A percentile compares a stretch with the other conserved stretches of the same genome.
Conservation (phyloP, 1,140 invertebrate genomes). For the Trichonephila clavipes region DNA sequence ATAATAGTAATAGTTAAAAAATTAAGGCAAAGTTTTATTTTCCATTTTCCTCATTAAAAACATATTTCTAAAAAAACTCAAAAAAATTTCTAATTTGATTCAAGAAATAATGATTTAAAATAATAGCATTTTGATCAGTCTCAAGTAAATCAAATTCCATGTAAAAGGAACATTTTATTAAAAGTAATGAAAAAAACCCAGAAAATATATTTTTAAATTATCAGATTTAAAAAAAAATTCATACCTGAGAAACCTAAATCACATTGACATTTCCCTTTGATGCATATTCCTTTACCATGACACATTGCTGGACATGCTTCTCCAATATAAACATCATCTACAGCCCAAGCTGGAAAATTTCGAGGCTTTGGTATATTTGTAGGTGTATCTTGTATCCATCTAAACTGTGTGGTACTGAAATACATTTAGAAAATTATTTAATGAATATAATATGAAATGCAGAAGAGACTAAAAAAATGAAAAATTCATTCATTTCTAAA, state of each 20-base stretch:
- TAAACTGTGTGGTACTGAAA: constrained; percentile 81
- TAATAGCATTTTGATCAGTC: too few relatives aligned
- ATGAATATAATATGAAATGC: background rate
- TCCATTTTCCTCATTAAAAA: too few relatives aligned
- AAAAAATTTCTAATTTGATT: too few relatives aligned
- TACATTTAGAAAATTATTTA: background rate
- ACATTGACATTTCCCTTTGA: constrained; percentile 81
- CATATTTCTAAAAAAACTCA: too few relatives aligned
- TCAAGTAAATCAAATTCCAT: too few relatives aligned
- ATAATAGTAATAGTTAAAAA: too few relatives aligned
- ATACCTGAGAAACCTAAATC: constrained; percentile 80
- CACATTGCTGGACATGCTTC: constrained; percentile 81
- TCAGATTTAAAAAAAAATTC: too few relatives aligned
- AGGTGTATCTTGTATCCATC: constrained; percentile 81
- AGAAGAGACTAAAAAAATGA: background rate
- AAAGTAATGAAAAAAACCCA: too few relatives aligned
- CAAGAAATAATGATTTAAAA: too few relatives aligned
- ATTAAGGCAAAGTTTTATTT: too few relatives aligned
- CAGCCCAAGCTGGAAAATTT: constrained; percentile 80
- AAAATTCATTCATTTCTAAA: background rate
- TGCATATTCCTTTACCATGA: constrained; percentile 81
- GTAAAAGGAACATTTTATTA: too few relatives aligned
- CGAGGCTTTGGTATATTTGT: constrained; percentile 72
- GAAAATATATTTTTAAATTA: too few relatives aligned
- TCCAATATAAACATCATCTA: constrained; percentile 82